A percentile compares a stretch with the other conserved stretches of the same genome.
Conservation (phyloP, 2,113 vertebrate species). For the Ceyx cyanopectus region DNA sequence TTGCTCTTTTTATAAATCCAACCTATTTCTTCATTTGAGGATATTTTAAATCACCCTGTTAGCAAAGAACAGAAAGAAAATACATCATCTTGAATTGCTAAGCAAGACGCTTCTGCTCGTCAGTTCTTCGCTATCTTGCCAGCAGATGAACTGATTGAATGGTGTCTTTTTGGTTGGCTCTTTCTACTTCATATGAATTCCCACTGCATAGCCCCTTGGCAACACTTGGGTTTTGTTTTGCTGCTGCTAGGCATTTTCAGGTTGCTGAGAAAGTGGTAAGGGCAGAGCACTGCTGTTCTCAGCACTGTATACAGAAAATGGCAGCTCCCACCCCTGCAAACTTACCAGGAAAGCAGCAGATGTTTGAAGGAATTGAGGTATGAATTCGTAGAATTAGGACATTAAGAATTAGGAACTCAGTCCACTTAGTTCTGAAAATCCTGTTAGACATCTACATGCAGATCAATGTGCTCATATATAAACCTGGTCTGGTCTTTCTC, state of each 20-base stretch:
- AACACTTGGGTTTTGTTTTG: neutral
- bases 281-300: neutral
- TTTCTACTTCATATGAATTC: neutral
- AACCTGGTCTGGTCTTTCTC: neutral
- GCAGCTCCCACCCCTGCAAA: neutral
- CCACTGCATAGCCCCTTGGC: rapidly evolving
- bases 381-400: neutral
- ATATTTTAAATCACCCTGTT: neutral
- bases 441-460: neutral
- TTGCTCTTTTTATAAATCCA: neutral
- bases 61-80: neutral
- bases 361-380: neutral
- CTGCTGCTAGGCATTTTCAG: neutral
- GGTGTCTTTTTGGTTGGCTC: neutral
- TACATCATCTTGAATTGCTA: neutral
- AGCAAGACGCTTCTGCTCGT: neutral
- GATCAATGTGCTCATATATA: neutral
- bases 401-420: neutral
- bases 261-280: neutral
- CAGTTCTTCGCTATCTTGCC: neutral
- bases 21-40: neutral
- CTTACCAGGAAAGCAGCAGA: neutral
- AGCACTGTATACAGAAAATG: neutral
- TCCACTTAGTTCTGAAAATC: neutral
- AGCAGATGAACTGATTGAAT: neutral